These are phyloP conservation scores for Monopterus albus DNA, from an alignment of 2,113 vertebrate genomes.

Conservation along the genomic window DNA sequence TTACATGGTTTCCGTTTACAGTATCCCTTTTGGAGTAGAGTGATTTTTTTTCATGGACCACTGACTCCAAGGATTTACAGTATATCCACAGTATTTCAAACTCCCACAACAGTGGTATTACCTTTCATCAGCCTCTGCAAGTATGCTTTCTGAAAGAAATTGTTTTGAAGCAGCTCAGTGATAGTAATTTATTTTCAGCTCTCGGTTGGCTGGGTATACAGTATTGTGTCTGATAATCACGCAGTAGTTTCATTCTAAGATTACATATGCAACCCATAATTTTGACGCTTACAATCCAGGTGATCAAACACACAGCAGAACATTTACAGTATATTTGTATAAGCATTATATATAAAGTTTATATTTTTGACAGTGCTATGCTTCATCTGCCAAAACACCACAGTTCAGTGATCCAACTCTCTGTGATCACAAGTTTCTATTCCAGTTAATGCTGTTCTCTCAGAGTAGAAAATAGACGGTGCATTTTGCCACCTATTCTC, in stretches of 20 bases:
- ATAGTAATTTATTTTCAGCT: conserved; percentile 3
- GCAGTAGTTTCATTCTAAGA: conserved; percentile 10
- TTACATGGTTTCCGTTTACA: conserved; percentile 29
- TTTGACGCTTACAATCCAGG: background rate
- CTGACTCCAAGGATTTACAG: background rate
- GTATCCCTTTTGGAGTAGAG: background rate
- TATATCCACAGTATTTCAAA: background rate
- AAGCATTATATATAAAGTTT: background rate
- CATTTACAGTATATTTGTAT: background rate
- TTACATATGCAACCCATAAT: background rate
- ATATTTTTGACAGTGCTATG: background rate
- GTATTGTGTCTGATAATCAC: background rate
- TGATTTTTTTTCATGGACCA: background rate
- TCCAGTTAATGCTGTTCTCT: conserved; percentile 9
- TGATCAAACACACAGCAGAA: background rate
- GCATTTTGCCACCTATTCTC: conserved; percentile 16
- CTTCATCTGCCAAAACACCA: background rate
- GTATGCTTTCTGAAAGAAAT: background rate
- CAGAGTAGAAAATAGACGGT: conserved; percentile 16
- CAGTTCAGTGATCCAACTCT: background rate
- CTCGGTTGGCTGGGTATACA: background rate
- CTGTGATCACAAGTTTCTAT: background rate
- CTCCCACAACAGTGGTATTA: conserved; percentile 8
- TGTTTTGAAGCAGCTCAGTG: conserved; percentile 2
- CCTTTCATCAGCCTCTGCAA: conserved; percentile 1